Percentiles rank a stretch among this genome's conserved stretches.
Conservation (phyloP, 2,888 invertebrate species). For the Hirtodrosophila duncani region DNA sequence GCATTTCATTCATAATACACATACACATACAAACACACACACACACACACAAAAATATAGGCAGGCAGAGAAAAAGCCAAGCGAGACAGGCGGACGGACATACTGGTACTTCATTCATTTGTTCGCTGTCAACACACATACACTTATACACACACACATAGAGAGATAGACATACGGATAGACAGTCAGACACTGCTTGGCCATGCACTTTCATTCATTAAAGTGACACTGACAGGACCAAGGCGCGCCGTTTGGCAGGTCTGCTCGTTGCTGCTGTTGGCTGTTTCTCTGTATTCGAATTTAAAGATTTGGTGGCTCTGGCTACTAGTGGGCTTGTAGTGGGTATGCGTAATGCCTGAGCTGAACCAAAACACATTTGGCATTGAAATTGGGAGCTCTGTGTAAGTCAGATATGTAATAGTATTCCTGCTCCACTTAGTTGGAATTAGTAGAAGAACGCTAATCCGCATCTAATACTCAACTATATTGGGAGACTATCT, state of each 20-base stretch:
- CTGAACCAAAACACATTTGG: too few species aligned
- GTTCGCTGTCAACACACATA: constrained; percentile 33
- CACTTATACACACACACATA: constrained; percentile 10
- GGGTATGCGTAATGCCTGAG: too few species aligned
- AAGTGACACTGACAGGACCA: constrained; percentile 35
- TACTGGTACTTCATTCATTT: constrained; percentile 36
- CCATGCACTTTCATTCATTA: constrained; percentile 51
- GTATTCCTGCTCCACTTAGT: too few species aligned
- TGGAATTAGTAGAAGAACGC: too few species aligned
- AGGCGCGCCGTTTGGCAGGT: constrained; percentile 18
- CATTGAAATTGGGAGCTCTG: too few species aligned
- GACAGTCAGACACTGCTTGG: constrained; percentile 29
- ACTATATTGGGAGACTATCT: too few species aligned
- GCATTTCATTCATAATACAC: too few species aligned
- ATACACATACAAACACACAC: too few species aligned
- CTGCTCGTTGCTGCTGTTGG: neutral
- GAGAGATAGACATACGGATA: neutral
- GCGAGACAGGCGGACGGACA: constrained; percentile 11
- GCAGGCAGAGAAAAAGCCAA: neutral
- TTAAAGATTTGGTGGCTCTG: too few species aligned
- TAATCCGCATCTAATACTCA: too few species aligned
- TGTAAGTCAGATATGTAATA: too few species aligned
- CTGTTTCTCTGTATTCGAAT: neutral
- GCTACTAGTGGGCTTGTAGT: too few species aligned
- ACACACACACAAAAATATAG: neutral